Conservation (phyloP, 2,113 vertebrate genomes). For the Gracilinanus agilis region DNA sequence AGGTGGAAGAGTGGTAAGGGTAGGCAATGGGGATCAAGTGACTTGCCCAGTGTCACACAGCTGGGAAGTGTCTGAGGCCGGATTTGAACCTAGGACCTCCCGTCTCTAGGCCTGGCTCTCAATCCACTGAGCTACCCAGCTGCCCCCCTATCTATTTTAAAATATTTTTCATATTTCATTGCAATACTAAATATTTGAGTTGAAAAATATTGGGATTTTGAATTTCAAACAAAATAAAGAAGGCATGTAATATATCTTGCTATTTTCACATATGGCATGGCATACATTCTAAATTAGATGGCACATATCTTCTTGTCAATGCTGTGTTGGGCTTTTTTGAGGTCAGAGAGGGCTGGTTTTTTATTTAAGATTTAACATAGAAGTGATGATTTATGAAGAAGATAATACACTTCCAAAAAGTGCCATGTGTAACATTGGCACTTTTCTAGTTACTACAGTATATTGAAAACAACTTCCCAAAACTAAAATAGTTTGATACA, state of each 20-base stretch:
- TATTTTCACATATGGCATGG: not conserved
- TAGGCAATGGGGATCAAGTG: too few relatives aligned
- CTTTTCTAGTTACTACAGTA: conserved; percentile 31
- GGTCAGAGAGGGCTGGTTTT: conserved; percentile 40
- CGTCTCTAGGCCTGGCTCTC: too few relatives aligned
- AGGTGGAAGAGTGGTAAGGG: too few relatives aligned
- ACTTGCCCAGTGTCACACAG: too few relatives aligned
- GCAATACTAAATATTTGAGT: conserved; percentile 21
- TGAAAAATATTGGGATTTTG: not conserved
- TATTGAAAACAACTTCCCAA: conserved; percentile 70
- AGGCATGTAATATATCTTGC: not conserved
- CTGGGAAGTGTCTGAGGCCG: too few relatives aligned
- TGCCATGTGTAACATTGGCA: conserved; percentile 6
- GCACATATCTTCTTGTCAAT: not conserved
- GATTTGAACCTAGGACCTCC: too few relatives aligned
- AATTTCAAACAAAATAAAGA: not conserved
- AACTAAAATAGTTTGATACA: conserved; percentile 55
- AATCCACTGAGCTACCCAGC: too few relatives aligned
- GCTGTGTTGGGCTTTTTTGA: conserved; percentile 40
- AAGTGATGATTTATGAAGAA: conserved; percentile 10
- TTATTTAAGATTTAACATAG: conserved; percentile 10
- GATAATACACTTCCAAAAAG: conserved; percentile 20
- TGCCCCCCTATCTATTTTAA: not conserved
- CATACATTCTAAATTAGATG: conserved; percentile 17
- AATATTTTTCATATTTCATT: conserved; percentile 13